phyloP scores from a whole-genome alignment of 2,888 invertebrate genomes.

The Phragmatobia fuliginosa region DNA sequence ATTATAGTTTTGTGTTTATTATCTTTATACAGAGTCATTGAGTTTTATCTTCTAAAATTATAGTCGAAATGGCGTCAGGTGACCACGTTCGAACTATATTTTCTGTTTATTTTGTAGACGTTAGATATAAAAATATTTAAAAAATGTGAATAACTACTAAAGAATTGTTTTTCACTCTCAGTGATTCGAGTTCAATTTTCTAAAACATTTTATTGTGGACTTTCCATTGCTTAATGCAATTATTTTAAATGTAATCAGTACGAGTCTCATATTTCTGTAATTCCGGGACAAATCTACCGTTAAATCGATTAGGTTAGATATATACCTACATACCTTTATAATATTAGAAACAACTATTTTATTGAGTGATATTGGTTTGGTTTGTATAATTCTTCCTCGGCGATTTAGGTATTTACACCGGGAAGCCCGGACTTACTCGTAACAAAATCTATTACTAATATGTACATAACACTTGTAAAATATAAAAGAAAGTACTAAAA shows the following conservation, averaged over 20 bases:
- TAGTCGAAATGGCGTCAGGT: constrained; percentile 41
- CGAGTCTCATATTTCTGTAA: constrained; percentile 14
- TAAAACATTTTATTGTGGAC: constrained; percentile 1
- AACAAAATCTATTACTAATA: constrained; percentile 77
- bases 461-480: constrained; percentile 74
- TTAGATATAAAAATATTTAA: background rate
- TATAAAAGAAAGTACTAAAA: constrained; percentile 48
- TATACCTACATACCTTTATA: constrained; percentile 16
- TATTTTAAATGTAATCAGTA: constrained; percentile 14
- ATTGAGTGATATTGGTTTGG: constrained; percentile 53
- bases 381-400: constrained; percentile 41
- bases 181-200: background rate
- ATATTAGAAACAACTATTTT: constrained; percentile 28
- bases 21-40: constrained; percentile 24
- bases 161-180: constrained; percentile 6
- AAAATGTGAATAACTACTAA: constrained; percentile 7
- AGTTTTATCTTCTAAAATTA: constrained; percentile 49
- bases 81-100: background rate
- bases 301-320: constrained; percentile 16
- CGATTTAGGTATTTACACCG: constrained; percentile 31
- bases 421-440: constrained; percentile 56
- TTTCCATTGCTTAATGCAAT: constrained; percentile 6
- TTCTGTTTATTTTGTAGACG: background rate
- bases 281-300: constrained; percentile 18
- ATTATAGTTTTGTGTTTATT: constrained; percentile 53